Conservation (phyloP, 2,113 vertebrate species). For the Erinaceus europaeus region DNA sequence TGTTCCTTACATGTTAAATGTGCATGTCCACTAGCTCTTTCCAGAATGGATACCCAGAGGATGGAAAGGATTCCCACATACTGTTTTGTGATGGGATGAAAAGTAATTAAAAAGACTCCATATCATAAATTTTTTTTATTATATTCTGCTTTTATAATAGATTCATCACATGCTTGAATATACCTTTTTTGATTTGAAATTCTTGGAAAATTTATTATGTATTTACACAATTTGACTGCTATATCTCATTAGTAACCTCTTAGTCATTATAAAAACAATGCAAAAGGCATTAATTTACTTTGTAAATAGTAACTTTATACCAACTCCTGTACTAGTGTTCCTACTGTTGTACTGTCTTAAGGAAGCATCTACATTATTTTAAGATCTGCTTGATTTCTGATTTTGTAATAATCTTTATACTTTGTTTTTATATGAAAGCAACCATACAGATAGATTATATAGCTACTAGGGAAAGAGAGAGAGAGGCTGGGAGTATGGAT, state of each 20-base stretch:
- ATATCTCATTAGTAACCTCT: background rate
- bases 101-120: background rate
- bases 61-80: background rate
- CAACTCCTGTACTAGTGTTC: too few relatives aligned
- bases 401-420: background rate
- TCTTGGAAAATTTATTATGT: background rate
- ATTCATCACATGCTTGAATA: background rate
- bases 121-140: background rate
- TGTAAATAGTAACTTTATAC: background rate
- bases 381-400: background rate
- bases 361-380: background rate
- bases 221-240: background rate
- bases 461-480: too few relatives aligned
- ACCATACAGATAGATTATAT: too few relatives aligned
- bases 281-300: background rate
- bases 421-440: background rate
- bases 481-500: too few relatives aligned
- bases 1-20: rapidly evolving
- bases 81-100: background rate
- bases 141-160: background rate
- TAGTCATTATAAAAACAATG: background rate
- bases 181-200: background rate
- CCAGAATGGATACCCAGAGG: background rate
- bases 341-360: background rate
- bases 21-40: background rate